phyloP scores from a whole-genome alignment of 2,888 invertebrate genomes.

The Caenorhabditis japonica region DNA sequence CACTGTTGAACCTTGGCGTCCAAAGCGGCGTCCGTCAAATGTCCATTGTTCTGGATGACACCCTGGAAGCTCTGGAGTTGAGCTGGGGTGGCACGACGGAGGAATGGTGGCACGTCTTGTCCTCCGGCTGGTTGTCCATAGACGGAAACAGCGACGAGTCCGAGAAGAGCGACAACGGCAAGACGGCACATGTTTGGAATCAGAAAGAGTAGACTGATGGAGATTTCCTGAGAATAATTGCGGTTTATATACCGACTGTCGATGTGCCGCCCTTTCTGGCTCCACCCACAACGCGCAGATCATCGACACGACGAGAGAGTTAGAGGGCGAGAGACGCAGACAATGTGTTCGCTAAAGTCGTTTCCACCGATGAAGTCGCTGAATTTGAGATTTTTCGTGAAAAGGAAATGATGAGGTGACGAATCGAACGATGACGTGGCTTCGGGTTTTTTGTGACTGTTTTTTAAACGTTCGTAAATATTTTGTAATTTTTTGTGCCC shows the following conservation, averaged over 20 bases:
- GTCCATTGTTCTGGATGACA: constrained; percentile 58
- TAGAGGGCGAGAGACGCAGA: constrained; percentile 20
- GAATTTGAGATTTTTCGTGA: constrained; percentile 43
- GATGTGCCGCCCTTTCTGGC: constrained; percentile 49
- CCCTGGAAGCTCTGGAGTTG: constrained; percentile 61
- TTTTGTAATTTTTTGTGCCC: too few species aligned
- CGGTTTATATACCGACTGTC: constrained; percentile 32
- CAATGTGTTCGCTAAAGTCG: constrained; percentile 45
- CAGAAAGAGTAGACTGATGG: constrained; percentile 46
- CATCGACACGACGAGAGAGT: constrained; percentile 14
- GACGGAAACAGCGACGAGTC: constrained; percentile 57
- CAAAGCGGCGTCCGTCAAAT: constrained; percentile 67
- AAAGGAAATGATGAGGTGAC: constrained; percentile 9
- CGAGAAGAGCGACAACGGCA: constrained; percentile 59
- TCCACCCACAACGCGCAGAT: constrained; percentile 33
- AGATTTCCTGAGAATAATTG: constrained; percentile 22
- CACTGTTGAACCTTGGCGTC: constrained; percentile 69
- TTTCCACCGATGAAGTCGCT: constrained; percentile 36
- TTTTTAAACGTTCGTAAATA: constrained; percentile 12
- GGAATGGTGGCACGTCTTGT: constrained; percentile 67
- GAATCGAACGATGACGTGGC: too few species aligned
- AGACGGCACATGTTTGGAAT: constrained; percentile 47
- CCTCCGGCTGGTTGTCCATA: constrained; percentile 59
- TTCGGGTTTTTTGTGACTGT: too few species aligned
- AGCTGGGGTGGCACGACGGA: constrained; percentile 63